Evolutionary conservation across 2,797 vertebrate species (phyloP).

Genomic region (Anomalospiza imberbis): DNA sequence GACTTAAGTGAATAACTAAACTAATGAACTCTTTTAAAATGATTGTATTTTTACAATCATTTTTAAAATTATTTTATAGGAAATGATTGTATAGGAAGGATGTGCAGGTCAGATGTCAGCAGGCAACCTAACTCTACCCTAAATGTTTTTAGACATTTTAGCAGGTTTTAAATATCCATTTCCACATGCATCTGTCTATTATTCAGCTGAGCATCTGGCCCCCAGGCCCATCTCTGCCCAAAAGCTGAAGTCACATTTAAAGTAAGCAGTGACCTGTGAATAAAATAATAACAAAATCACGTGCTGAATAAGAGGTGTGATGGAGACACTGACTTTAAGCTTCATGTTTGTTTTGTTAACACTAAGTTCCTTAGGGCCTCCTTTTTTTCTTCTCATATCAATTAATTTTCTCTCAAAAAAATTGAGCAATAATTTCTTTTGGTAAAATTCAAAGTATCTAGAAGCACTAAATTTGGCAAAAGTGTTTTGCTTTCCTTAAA

Average conservation of each 20-base stretch:
- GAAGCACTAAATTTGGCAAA: background rate
- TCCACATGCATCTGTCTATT: background rate
- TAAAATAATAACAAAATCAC: background rate
- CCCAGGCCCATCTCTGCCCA: background rate
- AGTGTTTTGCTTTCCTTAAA: background rate
- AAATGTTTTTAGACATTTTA: background rate
- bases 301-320: background rate
- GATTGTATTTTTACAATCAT: too few relatives aligned
- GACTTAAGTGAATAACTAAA: background rate
- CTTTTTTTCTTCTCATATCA: background rate
- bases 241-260: background rate
- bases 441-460: background rate
- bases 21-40: background rate
- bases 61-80: too few relatives aligned
- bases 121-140: background rate
- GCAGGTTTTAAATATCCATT: background rate
- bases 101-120: background rate
- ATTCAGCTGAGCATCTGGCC: background rate
- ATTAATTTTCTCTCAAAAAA: background rate
- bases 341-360: background rate
- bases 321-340: background rate
- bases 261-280: background rate
- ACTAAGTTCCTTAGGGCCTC: background rate
- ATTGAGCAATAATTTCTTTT: background rate
- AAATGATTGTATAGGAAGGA: background rate